phyloP scores from a whole-genome alignment of 64 coral and sea anemone species.

The Platygyra sinensis region DNA sequence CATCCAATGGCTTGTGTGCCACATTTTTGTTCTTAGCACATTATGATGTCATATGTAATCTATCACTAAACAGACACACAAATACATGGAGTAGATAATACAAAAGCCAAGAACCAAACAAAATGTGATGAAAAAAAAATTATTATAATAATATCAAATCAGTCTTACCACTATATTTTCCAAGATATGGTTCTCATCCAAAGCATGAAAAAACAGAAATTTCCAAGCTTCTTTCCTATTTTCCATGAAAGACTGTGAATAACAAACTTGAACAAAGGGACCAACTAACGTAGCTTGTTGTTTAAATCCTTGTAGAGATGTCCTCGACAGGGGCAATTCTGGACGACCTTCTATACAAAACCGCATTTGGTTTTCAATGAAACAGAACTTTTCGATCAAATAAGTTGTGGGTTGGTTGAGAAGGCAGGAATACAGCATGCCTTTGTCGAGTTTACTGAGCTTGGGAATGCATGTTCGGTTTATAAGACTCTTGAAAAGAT shows the following conservation, averaged over 20 bases:
- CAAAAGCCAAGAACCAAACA: too few species aligned
- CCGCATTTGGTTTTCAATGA: slow-evolving; percentile 79
- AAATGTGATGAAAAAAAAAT: too few species aligned
- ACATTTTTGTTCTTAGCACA: too few species aligned
- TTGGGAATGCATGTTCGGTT: slow-evolving; percentile 49
- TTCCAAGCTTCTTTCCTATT: slow-evolving; percentile 80
- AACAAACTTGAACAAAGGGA: slow-evolving; percentile 56
- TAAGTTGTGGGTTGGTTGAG: slow-evolving; percentile 62
- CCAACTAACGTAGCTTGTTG: neutral
- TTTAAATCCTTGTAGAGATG: neutral
- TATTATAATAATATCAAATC: neutral
- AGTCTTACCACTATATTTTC: slow-evolving; percentile 94
- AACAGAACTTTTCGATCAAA: slow-evolving; percentile 83
- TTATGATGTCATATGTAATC: too few species aligned
- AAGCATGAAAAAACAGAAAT: slow-evolving; percentile 76
- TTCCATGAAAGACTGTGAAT: slow-evolving; percentile 66
- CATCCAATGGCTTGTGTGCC: too few species aligned
- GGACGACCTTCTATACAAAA: neutral
- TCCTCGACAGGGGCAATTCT: neutral
- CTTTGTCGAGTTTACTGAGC: slow-evolving; percentile 54
- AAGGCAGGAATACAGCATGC: slow-evolving; percentile 78
- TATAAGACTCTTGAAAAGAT: slow-evolving; percentile 69
- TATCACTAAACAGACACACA: too few species aligned
- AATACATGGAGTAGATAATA: too few species aligned
- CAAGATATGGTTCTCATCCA: slow-evolving; percentile 80